Evolutionary conservation across 2,888 invertebrate species (phyloP), one percentile per base, ranked within the genome.

Genomic region (Alviniconcha strummeri): DNA sequence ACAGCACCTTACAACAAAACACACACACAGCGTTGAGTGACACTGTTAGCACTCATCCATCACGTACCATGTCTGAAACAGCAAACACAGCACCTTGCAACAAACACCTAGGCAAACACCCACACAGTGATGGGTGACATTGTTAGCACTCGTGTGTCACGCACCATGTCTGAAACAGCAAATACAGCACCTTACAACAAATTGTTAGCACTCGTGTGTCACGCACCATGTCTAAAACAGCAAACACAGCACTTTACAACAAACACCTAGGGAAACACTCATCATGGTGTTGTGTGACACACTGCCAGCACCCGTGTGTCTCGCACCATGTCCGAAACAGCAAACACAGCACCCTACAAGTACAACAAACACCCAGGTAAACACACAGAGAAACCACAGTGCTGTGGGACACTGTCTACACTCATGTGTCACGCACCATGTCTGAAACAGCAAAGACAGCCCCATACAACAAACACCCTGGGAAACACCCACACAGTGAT

Each of bases 261-360:
- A 36, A 36, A n/a, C n/a, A n/a, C n/a, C n/a, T n/a, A n/a, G n/a
- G n/a, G n/a, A n/a, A n/a, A n/a, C n/a, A n/a, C n/a, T n/a, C n/a
- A n/a, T n/a, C 91, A 89, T 92, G 83, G 93, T 90, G 87, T 93
- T 92, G 83, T 91, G 87, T 84, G 94, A n/a, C n/a, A 91, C 91
- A 88, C 84, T 89, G 93, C 90, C 36, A 93, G 83, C 82, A 93
- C 89, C 82, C 85, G 87, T 15, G 90, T 89, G 80, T 89, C 87
- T 67, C 87, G 83, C 15, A 52, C n/a, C 67, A 9, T 13, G 8
- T 8, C 67, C 2, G 79, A 17, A 52, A 57, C 79, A 67, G 79
- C 3, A n/a, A 17, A 77, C 77, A 76, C 8, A 5, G 13, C 11
- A 54, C 54, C 54, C 5, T 52, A 74, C 52, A 74, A 60, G n/a